Conservation (phyloP, 2,888 invertebrate genomes). For the Mylabris sibirica region DNA sequence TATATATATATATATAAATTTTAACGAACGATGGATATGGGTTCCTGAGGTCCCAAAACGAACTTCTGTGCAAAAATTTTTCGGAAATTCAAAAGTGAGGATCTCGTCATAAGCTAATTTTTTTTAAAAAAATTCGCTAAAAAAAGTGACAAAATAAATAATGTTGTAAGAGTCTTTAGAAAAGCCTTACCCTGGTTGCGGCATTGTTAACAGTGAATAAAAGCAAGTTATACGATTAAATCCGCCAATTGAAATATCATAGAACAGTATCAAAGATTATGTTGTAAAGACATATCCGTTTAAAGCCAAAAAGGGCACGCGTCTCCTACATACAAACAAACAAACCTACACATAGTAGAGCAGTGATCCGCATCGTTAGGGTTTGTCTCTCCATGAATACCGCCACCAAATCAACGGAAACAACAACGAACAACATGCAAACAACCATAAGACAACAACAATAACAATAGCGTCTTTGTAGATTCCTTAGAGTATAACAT, state of each 20-base stretch:
- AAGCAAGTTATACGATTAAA: too few species aligned
- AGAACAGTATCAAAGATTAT: slow-evolving; percentile 18
- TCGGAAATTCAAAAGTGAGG: too few species aligned
- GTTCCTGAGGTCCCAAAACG: too few species aligned
- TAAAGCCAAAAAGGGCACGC: slow-evolving; percentile 22
- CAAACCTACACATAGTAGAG: slow-evolving; percentile 1
- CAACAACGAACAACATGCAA: slow-evolving; percentile 18
- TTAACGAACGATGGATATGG: too few species aligned
- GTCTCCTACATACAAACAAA: slow-evolving; percentile 21
- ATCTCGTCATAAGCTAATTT: too few species aligned
- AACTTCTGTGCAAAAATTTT: too few species aligned
- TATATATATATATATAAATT: too few species aligned
- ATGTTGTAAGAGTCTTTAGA: too few species aligned
- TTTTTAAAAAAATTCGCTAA: too few species aligned
- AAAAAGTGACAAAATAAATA: too few species aligned
- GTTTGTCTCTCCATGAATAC: slow-evolving; percentile 17
- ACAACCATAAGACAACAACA: slow-evolving; percentile 22
- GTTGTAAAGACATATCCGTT: slow-evolving; percentile 17
- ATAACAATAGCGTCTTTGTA: not conserved
- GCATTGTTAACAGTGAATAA: too few species aligned
- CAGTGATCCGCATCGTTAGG: slow-evolving; percentile 31
- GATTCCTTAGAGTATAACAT: slow-evolving; percentile 12
- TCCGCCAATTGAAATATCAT: not conserved
- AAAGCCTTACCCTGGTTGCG: too few species aligned
- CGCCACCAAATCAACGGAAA: slow-evolving; percentile 22